A percentile compares a stretch with the other conserved stretches of the same genome.
These are phyloP conservation scores for Tiliqua scincoides DNA, from an alignment of 2,113 vertebrate genomes.

Conservation along the genomic window DNA sequence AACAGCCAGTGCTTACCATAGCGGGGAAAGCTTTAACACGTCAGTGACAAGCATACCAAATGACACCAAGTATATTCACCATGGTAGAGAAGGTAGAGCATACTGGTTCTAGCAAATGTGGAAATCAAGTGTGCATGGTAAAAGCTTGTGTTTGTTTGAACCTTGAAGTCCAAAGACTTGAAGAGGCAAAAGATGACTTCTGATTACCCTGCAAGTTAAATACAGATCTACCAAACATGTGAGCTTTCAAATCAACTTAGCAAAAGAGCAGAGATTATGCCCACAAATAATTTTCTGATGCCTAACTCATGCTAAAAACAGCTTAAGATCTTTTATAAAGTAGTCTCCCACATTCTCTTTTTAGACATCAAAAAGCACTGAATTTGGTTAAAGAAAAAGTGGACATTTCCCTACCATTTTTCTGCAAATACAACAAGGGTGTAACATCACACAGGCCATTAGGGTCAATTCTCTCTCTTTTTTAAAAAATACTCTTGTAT, in stretches of 20 bases:
- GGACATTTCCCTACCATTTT: conserved; percentile 16
- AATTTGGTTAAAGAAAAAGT: not conserved
- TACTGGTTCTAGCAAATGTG: not conserved
- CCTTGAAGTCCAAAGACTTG: not conserved
- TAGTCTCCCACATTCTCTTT: not conserved
- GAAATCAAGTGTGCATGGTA: not conserved
- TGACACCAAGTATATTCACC: not conserved
- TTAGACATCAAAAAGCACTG: conserved; percentile 27
- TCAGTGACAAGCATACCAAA: not conserved
- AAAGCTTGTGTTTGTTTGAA: not conserved
- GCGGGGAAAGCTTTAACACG: not conserved
- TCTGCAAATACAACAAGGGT: not conserved
- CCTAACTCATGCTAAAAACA: conserved; percentile 62
- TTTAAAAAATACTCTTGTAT: not conserved
- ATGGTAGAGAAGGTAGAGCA: not conserved
- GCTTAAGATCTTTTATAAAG: conserved; percentile 66
- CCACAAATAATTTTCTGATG: conserved; percentile 41
- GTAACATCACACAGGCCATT: not conserved
- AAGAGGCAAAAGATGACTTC: too few species aligned
- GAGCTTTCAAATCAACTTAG: conserved; percentile 8
- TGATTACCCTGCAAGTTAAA: too few species aligned
- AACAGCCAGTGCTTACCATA: not conserved
- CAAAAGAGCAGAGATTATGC: conserved; percentile 46
- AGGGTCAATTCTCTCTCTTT: not conserved
- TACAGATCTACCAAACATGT: not conserved